Evolutionary conservation across 2,888 invertebrate species (phyloP), one percentile per base, ranked within the genome.

Genomic region (Melieria omissa): DNA sequence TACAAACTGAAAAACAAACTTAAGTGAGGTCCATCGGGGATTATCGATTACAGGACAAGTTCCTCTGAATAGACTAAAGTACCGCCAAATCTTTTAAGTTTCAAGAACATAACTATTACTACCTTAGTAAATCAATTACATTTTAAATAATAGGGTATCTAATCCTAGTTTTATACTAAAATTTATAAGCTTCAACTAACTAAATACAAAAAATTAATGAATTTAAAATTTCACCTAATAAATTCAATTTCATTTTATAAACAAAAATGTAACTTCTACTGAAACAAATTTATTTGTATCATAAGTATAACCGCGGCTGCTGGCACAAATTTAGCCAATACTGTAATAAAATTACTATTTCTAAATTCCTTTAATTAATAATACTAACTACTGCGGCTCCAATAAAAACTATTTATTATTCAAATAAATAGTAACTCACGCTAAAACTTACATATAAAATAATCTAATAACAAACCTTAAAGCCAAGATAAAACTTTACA

Each of bases 81-180:
- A 91, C 90, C 90, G 91, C 90, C 90, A 91, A 90, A 88, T 89
- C 89, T 88, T 90, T 91, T 90, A 90, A 90, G 88, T 91, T 91
- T 91, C 86, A 89, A 89, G 89, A 89, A 85, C 87, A 88, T 89
- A 29, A 29, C 29, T 29, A 29, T 29, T 29, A 29, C 88, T 90
- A 89, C 89, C 89, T 89, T 85, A 88, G 85, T 74, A 70, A 66
- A 65, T 61, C 16, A 44, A 14, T 73, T 79, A 78, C 67, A 83
- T 84, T 86, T 84, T 85, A 83, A 88, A 90, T 91, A 91, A 90
- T 90, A 90, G 90, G 90, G 90, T 90, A 90, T 90, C 90, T 91
- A 90, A 91, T 91, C 90, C 90, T 90, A 90, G 90, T 91, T 89
- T 90, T 86, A 90, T 89, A 74, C 79, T 83, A 85, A 77, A 78